These are phyloP conservation scores for Euura saliciscinereae DNA, from an alignment of 1,140 invertebrate genomes.

Conservation along the genomic window DNA sequence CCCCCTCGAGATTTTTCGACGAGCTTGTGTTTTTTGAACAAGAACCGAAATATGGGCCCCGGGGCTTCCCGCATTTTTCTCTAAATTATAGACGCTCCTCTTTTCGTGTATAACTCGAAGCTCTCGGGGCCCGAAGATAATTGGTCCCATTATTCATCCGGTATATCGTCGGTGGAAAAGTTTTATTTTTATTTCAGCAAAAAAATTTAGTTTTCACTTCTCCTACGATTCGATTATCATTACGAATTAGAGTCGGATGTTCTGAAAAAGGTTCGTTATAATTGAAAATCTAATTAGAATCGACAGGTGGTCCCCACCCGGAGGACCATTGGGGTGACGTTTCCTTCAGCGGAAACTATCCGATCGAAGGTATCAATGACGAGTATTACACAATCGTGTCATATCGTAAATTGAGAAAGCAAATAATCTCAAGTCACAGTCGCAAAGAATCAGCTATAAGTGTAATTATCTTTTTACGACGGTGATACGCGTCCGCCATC, in stretches of 20 bases:
- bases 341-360: too few species aligned
- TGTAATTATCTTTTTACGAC: slow-evolving; percentile 7
- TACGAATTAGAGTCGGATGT: too few species aligned
- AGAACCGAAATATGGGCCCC: background rate
- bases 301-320: background rate
- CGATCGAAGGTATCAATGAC: too few species aligned
- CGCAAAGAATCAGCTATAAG: background rate
- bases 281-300: slow-evolving; percentile 1
- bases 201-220: background rate
- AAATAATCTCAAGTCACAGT: too few species aligned
- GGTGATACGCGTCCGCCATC: background rate
- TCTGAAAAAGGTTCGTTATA: background rate
- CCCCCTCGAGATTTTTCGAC: background rate
- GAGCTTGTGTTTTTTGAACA: too few species aligned
- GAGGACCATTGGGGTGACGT: background rate
- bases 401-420: too few species aligned
- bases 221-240: background rate
- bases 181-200: background rate
- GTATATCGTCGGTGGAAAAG: background rate
- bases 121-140: background rate
- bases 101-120: background rate
- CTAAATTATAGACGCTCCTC: background rate
- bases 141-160: background rate
- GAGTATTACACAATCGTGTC: too few species aligned
- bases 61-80: background rate